Evolutionary conservation across 2,888 invertebrate species (phyloP), one percentile per base, ranked within the genome.

Genomic region (Drosophila villosipedis): DNA sequence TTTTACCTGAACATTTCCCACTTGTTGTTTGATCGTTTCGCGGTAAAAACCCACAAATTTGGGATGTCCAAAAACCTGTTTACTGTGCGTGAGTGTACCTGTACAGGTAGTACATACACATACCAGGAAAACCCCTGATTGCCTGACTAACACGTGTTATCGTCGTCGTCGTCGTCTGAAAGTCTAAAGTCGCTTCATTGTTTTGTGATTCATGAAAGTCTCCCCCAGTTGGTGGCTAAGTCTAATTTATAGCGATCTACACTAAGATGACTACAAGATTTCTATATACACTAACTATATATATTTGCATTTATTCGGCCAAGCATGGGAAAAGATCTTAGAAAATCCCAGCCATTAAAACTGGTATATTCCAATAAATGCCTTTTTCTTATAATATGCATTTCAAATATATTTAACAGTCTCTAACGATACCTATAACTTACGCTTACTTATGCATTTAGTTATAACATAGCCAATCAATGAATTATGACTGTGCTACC

Each of bases 41-140:
- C 22, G 30, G 77, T 78, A 82, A 84, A 84, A 87, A 79, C 83
- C 77, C 84, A 82, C 67, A 63, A 74, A 65, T 59, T 60, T 67
- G 68, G 49, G 57, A 62, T 50, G 67, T 67, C 71, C 74, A 65
- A 78, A 89, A 86, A 87, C 85, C 85, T 84, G 86, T 86, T 89
- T 66, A 16, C 25, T 25, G 25, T 52, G n/a, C 33, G 60, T 47
- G 43, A 12, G 22, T 25, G 4, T 65, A 43, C 22, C 28, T 31
- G 39, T 37, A 50, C 79, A 64, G 81, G 68, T 76, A 73, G 68
- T 71, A 73, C 19, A 25, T 12, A 41, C 43, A 57, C 75, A 81
- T 82, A 79, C 76, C 83, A 87, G 86, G 87, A 87, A 89, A 87
- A 87, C 84, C 89, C 89, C 85, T 79, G 74, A 69, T 68, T 73